Evolutionary conservation across 2,113 vertebrate species (phyloP).

Genomic region (Triplophysa tibetana): DNA sequence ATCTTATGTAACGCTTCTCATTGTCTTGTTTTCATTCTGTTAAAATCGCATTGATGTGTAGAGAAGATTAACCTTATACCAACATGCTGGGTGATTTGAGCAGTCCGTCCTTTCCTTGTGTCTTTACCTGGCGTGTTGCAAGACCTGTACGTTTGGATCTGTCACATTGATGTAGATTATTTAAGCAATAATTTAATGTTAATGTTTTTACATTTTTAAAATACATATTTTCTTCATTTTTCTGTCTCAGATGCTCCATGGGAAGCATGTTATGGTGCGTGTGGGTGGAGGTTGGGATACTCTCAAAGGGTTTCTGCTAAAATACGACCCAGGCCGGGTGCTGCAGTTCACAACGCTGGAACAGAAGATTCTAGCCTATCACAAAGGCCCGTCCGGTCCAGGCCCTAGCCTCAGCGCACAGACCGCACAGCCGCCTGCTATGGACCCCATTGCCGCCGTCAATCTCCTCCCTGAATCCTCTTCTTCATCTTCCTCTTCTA

Average conservation of each 20-base stretch:
- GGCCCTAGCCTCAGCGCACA: constrained; percentile 62
- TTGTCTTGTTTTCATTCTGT: not conserved
- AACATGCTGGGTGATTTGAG: not conserved
- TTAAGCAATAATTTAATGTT: not conserved
- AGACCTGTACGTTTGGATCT: not conserved
- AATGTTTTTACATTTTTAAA: too few relatives aligned
- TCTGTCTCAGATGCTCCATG: constrained; percentile 89
- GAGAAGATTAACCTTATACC: not conserved
- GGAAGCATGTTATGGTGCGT: constrained; percentile 98
- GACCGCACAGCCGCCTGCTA: constrained; percentile 73
- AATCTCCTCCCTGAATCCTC: constrained; percentile 69
- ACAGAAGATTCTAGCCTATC: constrained; percentile 94
- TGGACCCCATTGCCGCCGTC: constrained; percentile 89
- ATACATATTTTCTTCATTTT: too few relatives aligned
- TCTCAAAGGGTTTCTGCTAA: constrained; percentile 91
- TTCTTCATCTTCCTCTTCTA: constrained; percentile 55
- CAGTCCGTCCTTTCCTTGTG: not conserved
- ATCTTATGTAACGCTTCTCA: too few relatives aligned
- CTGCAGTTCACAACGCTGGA: constrained; percentile 95
- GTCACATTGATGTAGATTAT: not conserved
- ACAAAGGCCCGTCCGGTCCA: constrained; percentile 80
- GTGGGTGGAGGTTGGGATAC: constrained; percentile 99
- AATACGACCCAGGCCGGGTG: constrained; percentile 90
- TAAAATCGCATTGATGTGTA: not conserved
- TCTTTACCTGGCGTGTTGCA: not conserved